Base-by-base conservation (phyloP, 2,113 vertebrate genomes). In the Meriones unguiculatus region DNA sequence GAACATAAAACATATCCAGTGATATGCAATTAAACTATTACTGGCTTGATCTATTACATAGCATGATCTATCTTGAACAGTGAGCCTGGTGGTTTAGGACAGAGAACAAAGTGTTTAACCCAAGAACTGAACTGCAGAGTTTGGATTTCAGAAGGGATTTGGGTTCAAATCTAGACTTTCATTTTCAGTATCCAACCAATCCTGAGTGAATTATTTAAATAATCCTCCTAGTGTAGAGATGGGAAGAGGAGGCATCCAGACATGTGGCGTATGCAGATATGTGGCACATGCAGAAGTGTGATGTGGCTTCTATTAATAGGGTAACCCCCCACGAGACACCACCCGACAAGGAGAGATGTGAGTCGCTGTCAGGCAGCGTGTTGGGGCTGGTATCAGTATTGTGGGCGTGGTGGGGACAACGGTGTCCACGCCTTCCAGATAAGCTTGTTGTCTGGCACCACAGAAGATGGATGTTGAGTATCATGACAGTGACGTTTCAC, bases 361-460 rank as follows among this genome's bases (percentile, higher is more conserved):
- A 81, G 7, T 41, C 64, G 22, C 0, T 22, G 41, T 22, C 35
- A 28, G 7, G 24, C 64, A 5, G 7, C 2, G 0, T 65, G 35
- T 20, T 25, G 13, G 32, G 2, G 46, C 46, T 5, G 54, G 54
- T 28, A 32, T 41, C 52, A 11, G 52, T 3, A 8, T 75, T 25
- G 38, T 46, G 38, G 22, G 38, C 11, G 1, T 75, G 73, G 73
- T 24, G 38, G 50, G 59, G 69, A 1, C 50, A 57, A 11, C 64
- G 52, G 7, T 32, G 30, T 70, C 69, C 20, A 12, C 67, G 82
- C 38, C 6, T 30, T 52, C 22, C 67, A 6, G 72, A 32, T 46
- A 15, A 46, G 7, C n/a, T 62, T 81, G 17, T 50, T 41, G 18
- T 38, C 30, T 70, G 52, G 24, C 81, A 7, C 52, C 41, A 82